Evolutionary conservation across 2,888 invertebrate species (phyloP).

Genomic region (Thumatha senex): DNA sequence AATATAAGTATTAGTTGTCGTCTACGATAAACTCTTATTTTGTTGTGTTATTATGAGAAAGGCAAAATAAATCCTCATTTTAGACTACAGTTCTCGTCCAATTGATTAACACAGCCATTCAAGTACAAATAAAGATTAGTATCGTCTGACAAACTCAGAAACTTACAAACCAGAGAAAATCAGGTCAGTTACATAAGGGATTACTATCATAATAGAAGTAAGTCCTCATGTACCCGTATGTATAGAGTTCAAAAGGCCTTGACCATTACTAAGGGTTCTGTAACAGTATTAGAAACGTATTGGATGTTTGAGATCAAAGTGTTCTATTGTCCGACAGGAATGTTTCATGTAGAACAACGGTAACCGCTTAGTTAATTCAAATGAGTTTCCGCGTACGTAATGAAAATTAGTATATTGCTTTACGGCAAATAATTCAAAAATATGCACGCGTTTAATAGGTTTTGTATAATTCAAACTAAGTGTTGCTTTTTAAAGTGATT

Average conservation of each 20-base stretch:
- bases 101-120: neutral
- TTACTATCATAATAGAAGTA: conserved; percentile 50
- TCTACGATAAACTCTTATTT: no score
- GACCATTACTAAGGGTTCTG: conserved; percentile 47
- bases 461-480: no score
- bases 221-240: conserved; percentile 44
- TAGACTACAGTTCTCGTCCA: neutral
- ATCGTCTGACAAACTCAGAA: conserved; percentile 1
- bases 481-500: no score
- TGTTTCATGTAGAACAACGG: conserved; percentile 1
- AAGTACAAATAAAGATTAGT: neutral
- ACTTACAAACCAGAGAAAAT: conserved; percentile 23
- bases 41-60: no score
- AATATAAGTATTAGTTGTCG: no score
- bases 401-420: neutral
- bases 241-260: conserved; percentile 52
- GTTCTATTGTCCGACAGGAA: conserved; percentile 27
- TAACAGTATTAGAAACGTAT: conserved; percentile 50
- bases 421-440: neutral
- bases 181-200: conserved; percentile 43
- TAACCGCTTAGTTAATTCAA: neutral
- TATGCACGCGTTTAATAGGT: no score
- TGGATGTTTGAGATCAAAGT: conserved; percentile 48
- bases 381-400: neutral
- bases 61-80: no score